Conservation (phyloP, 2,797 vertebrate genomes). For the Salarias fasciatus region DNA sequence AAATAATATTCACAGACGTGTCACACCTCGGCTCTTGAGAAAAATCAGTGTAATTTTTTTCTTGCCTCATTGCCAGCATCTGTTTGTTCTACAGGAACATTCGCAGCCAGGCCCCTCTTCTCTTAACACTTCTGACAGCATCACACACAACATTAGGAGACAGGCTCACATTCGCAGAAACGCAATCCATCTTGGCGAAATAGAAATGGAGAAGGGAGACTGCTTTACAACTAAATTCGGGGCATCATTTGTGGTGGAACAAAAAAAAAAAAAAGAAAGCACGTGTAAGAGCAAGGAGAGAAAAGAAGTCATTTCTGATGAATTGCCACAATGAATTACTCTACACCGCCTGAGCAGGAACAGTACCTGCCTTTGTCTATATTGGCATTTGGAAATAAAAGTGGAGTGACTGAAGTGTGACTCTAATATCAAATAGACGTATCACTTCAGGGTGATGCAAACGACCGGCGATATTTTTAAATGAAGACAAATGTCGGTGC, state of each 20-base stretch:
- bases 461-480: constrained; percentile 1
- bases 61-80: constrained; percentile 45
- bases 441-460: neutral
- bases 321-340: constrained; percentile 22
- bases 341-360: neutral
- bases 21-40: constrained; percentile 35
- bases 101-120: constrained; percentile 23
- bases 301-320: constrained; percentile 2
- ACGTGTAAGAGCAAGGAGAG: constrained; percentile 1
- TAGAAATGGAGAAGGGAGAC: constrained; percentile 10
- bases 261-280: neutral
- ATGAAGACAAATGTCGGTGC: constrained; percentile 16
- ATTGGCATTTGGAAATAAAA: constrained; percentile 24
- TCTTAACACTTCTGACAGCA: constrained; percentile 32
- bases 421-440: constrained; percentile 6
- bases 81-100: constrained; percentile 41
- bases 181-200: constrained; percentile 36
- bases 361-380: constrained; percentile 15
- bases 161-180: constrained; percentile 33
- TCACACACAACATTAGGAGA: constrained; percentile 43
- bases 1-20: constrained; percentile 38
- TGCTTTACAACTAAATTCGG: constrained; percentile 3
- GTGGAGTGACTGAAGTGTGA: constrained; percentile 12
- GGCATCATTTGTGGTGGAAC: neutral
- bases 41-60: constrained; percentile 6